Percentiles rank a stretch among this genome's conserved stretches.
phyloP scores from a whole-genome alignment of 92 coral and sea anemone genomes.

The Siderastrea siderea region DNA sequence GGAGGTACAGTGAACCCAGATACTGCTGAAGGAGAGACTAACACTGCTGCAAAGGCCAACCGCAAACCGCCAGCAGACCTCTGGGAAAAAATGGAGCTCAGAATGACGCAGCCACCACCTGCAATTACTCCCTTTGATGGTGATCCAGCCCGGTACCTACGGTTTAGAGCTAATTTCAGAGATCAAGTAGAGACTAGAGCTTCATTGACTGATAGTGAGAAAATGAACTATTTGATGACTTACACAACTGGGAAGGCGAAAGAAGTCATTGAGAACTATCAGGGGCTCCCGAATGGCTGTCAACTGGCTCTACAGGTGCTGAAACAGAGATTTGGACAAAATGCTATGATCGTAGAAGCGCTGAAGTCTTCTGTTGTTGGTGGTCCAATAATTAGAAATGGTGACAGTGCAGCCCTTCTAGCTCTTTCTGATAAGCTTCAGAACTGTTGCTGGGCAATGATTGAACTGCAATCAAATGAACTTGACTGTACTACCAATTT shows the following conservation, averaged over 20 bases:
- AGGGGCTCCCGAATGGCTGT: constrained; percentile 43
- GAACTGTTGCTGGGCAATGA: constrained; percentile 62
- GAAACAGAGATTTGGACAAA: constrained; percentile 67
- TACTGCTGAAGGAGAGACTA: background rate
- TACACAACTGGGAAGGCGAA: constrained; percentile 50
- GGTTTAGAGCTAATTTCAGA: constrained; percentile 60
- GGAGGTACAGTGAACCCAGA: background rate
- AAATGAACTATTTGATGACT: constrained; percentile 63
- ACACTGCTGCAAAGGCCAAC: background rate
- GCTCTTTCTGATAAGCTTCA: constrained; percentile 61
- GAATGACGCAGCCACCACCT: constrained; percentile 64
- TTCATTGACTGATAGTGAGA: constrained; percentile 35
- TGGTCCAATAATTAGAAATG: constrained; percentile 46
- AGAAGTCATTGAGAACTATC: no score
- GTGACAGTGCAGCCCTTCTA: constrained; percentile 52
- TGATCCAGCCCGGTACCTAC: constrained; percentile 50
- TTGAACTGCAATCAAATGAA: constrained; percentile 56
- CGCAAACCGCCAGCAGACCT: constrained; percentile 39
- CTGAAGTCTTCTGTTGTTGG: constrained; percentile 42
- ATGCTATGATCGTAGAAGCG: constrained; percentile 56
- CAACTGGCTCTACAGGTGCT: constrained; percentile 45
- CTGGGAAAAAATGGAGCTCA: constrained; percentile 69
- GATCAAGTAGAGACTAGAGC: constrained; percentile 54
- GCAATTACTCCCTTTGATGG: constrained; percentile 51
- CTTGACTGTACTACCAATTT: constrained; percentile 65